phyloP scores from a whole-genome alignment of 2,113 vertebrate genomes.

The rat (Rattus norvegicus) region GRCr8 NC_086023.1:104101501-104102000 shows the following conservation, averaged over 20 bases:
- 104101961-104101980: conserved; percentile 5
- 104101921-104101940: not conserved
- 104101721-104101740: too few relatives aligned
- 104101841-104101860: conserved; percentile 47
- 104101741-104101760: not conserved
- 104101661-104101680: not conserved
- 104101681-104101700: too few relatives aligned
- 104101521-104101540: conserved; percentile 38
- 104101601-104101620: not conserved
- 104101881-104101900: not conserved
- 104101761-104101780: not conserved
- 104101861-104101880: conserved; percentile 28
- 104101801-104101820: conserved; percentile 56
- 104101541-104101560: not conserved
- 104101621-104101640: not conserved
- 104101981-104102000: not conserved
- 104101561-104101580: conserved; percentile 49
- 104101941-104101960: not conserved
- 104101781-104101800: conserved; percentile 38
- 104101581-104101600: conserved; percentile 40
- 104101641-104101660: not conserved
- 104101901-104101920: not conserved
- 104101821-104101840: not conserved
- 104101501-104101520: conserved; percentile 30
- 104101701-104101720: too few relatives aligned